Evolutionary conservation across 1,140 invertebrate genomes (phyloP), one percentile per base, ranked within the genome.

Genomic region (Heliothis virescens): DNA sequence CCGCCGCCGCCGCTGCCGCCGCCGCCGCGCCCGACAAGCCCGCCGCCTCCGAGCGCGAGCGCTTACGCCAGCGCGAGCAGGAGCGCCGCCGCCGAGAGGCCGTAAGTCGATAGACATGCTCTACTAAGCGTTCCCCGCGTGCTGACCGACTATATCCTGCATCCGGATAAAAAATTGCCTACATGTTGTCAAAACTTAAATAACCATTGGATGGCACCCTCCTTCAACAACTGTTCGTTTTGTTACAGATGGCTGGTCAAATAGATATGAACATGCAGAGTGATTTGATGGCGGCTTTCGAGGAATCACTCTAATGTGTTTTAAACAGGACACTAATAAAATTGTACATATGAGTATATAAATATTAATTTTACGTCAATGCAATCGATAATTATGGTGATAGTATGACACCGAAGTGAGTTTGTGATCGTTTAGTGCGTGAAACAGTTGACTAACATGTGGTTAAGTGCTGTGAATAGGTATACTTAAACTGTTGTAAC

Each of bases 191-290:
- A 53, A 13, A n/a, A 12, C 12, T 53, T 1, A 13, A 13, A 53
- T 12, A 53, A n/a, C 13, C 12, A 53, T 11, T 9, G 0, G 34
- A 41, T 41, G 34, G 34, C 34, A 9, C 9, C 34, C 34, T 41
- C 34, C 9, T 41, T 41, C 34, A 41, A 41, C 34, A 41, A 41
- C 34, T 50, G 21, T 67, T 63, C 80, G 80, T 88, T 75, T 81
- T 81, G 0, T 97, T 97, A 72, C 96, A 99, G 98, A 97, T 98
- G 97, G 98, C 98, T 73, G 97, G 98, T 74, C 98, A 98, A 95
- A 99, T 99, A 90, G 98, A 99, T 94, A 99, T 99, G 98, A 99
- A 99, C 95, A 97, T 98, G 96, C 99, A 99, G 95, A 99, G 98
- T 95, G 98, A 99, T 96, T 96, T 99, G 90, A 99, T 99, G 98